Evolutionary conservation across 2,888 invertebrate species (phyloP), one percentile per base, ranked within the genome.

Genomic region (Deilephila elpenor): DNA sequence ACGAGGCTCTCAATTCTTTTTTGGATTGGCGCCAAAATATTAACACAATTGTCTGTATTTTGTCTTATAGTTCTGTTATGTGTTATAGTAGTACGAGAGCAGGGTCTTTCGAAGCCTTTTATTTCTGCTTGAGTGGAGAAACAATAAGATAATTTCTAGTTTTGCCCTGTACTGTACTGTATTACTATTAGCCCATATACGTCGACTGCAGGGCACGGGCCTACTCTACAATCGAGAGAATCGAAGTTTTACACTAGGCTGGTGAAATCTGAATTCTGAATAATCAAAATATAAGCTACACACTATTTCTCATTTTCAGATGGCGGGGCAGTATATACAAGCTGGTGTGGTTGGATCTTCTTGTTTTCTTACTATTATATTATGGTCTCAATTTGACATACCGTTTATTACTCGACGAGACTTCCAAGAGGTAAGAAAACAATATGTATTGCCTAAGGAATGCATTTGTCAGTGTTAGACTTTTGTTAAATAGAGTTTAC

Each of bases 301-400:
- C 11, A 14, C 14, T 20, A 44, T 67, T 25, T 51, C 5, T 67
- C 25, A 75, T 79, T 96, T 96, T 77, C 95, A 98, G 98, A 95
- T 99, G 99, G 99, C 96, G 96, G 80, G 99, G 98, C 62, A 98
- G 98, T 88, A 97, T 99, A 84, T 99, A 99, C 96, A 99, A 99
- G 92, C 93, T 99, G 80, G 97, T 99, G 77, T 99, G 98, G 98
- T 95, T 98, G 80, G 99, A 99, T 89, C 95, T 98, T 73, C 86
- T 97, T 44, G 95, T 97, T 72, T 99, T 98, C 89, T 95, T 98
- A 76, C 91, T 96, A 56, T 88, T 97, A 73, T 99, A 98, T 89
- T 98, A 98, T 86, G 84, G 95, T 61, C 95, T 99, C 78, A 98
- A 97, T 89, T 89, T 97, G 78, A 93, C 96, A 3, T 99, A 99